These are phyloP conservation scores for Albula glossodonta DNA, from an alignment of 2,113 vertebrate species.

Conservation along the genomic window DNA sequence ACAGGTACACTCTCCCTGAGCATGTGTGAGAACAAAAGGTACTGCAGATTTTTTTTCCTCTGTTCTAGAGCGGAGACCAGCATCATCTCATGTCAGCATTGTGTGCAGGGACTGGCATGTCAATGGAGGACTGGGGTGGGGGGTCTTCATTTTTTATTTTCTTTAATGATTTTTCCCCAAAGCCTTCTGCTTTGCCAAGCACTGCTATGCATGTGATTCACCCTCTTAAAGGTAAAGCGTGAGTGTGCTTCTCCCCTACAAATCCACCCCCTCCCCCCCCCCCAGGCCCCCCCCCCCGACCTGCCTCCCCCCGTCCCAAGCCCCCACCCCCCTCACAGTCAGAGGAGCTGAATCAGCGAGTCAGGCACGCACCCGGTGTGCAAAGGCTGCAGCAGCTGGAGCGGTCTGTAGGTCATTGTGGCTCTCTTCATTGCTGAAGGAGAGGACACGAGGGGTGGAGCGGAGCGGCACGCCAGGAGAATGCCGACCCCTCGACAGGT, in stretches of 20 bases:
- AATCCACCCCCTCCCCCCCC: slow-evolving; percentile 43
- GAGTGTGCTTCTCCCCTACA: slow-evolving; percentile 60
- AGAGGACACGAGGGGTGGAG: slow-evolving; percentile 60
- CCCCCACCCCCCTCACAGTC: slow-evolving; percentile 64
- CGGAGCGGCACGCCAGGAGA: slow-evolving; percentile 67
- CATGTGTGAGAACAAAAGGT: slow-evolving; percentile 63
- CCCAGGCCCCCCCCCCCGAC: slow-evolving; percentile 51
- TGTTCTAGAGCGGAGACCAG: slow-evolving; percentile 39
- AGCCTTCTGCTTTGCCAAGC: slow-evolving; percentile 38
- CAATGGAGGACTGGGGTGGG: neutral
- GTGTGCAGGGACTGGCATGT: slow-evolving; percentile 10
- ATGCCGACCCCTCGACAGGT: slow-evolving; percentile 80
- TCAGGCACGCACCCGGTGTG: slow-evolving; percentile 75
- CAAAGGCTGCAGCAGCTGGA: slow-evolving; percentile 90
- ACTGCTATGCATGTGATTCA: slow-evolving; percentile 60
- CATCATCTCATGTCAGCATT: slow-evolving; percentile 24
- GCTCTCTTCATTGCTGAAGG: slow-evolving; percentile 76
- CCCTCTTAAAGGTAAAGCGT: slow-evolving; percentile 77
- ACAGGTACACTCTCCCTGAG: slow-evolving; percentile 58
- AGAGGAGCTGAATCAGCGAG: slow-evolving; percentile 91
- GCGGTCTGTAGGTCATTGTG: slow-evolving; percentile 85
- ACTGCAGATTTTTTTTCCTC: slow-evolving; percentile 62
- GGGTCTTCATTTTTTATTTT: slow-evolving; percentile 2
- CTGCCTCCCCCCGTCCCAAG: slow-evolving; percentile 29
- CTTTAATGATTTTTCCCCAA: slow-evolving; percentile 21